phyloP scores from a whole-genome alignment of 2,113 vertebrate species.

The Prochilodus magdalenae region DNA sequence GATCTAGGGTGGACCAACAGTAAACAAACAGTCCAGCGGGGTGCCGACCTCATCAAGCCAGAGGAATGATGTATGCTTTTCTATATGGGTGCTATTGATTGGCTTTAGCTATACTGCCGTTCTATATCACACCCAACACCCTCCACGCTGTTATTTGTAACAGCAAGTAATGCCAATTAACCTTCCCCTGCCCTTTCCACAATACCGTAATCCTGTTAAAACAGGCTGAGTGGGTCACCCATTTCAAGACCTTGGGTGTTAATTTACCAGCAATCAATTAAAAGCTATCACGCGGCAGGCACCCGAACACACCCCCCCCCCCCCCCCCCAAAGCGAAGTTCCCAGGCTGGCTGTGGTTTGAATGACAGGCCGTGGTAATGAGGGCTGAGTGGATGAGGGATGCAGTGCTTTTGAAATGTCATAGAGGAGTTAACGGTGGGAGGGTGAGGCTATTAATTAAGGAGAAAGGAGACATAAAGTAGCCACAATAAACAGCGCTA shows the following conservation, averaged over 20 bases:
- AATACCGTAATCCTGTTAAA: not conserved
- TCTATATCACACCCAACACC: too few relatives aligned
- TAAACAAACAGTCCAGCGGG: too few relatives aligned
- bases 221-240: not conserved
- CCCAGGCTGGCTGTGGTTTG: not conserved
- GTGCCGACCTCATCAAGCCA: too few relatives aligned
- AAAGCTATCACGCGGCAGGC: not conserved
- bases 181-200: not conserved
- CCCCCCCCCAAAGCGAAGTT: not conserved
- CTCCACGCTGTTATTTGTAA: too few relatives aligned
- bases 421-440: not conserved
- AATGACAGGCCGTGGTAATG: not conserved
- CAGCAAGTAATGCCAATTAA: not conserved
- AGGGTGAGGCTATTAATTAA: not conserved
- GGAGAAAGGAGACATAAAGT: not conserved
- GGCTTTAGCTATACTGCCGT: too few relatives aligned
- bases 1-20: too few relatives aligned
- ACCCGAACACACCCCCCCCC: not conserved
- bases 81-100: too few relatives aligned
- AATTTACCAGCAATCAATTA: not conserved
- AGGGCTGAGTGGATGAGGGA: conserved; percentile 2
- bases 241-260: not conserved
- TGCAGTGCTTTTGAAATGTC: not conserved
- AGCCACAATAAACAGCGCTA: conserved; percentile 10
- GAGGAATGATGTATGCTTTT: too few relatives aligned